These are phyloP conservation scores for Yponomeuta cagnagella DNA, from an alignment of 2,888 invertebrate species.

Conservation along the genomic window DNA sequence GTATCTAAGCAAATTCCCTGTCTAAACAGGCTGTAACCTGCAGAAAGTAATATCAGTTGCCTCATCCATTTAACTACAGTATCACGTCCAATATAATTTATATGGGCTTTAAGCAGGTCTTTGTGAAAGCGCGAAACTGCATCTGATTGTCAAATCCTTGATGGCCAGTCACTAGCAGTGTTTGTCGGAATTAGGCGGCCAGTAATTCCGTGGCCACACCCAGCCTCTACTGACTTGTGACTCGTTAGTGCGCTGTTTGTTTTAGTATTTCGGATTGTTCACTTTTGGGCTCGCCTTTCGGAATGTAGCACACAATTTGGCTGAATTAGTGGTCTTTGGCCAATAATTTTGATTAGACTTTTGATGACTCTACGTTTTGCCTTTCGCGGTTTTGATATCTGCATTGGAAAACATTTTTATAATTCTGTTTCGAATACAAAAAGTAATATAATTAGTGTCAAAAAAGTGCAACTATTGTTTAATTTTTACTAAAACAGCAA, in stretches of 20 bases:
- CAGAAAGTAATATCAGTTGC: no score
- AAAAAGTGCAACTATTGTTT: no score
- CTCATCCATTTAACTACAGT: background rate
- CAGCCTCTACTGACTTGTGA: background rate
- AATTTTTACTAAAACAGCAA: no score
- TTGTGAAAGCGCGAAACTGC: background rate
- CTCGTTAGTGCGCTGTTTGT: constrained; percentile 11
- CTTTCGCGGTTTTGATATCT: no score
- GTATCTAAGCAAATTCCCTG: no score
- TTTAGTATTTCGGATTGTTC: constrained; percentile 8
- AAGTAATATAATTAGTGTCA: no score
- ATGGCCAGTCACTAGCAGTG: constrained; percentile 44
- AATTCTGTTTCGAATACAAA: no score
- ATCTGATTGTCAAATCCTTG: constrained; percentile 19
- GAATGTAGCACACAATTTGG: background rate
- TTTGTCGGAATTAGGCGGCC: constrained; percentile 47
- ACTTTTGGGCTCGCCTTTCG: background rate
- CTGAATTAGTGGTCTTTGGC: no score
- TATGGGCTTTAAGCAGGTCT: background rate
- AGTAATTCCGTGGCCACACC: constrained; percentile 40
- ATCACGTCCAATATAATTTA: background rate
- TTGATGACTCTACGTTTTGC: no score
- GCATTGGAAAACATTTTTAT: no score
- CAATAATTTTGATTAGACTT: no score
- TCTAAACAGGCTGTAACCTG: no score